phyloP scores from a whole-genome alignment of 2,888 invertebrate genomes.

The Ptychoptera albimana region DNA sequence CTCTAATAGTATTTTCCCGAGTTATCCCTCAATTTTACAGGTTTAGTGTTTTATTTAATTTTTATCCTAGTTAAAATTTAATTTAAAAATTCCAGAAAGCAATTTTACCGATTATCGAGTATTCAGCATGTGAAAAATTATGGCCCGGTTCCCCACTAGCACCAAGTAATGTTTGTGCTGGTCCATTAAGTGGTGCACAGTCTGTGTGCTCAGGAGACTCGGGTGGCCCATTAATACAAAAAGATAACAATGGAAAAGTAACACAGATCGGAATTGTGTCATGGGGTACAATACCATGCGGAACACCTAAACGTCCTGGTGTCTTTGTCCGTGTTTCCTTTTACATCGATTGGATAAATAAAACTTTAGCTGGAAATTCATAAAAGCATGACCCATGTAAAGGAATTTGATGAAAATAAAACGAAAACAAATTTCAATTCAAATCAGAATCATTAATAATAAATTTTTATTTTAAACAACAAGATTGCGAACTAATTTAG shows the following conservation, averaged over 20 bases:
- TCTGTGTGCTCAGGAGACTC: conserved; percentile 1
- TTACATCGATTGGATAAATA: conserved; percentile 3
- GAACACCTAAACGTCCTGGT: not conserved
- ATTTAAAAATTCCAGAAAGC: not conserved
- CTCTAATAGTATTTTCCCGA: not conserved
- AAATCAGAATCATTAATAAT: too few species aligned
- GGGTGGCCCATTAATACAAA: conserved; percentile 1
- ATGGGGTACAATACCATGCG: conserved; percentile 1
- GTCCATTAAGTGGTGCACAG: not conserved
- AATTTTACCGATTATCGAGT: not conserved
- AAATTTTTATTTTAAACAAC: too few species aligned
- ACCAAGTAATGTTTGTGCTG: not conserved
- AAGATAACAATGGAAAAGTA: not conserved
- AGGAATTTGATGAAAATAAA: too few species aligned
- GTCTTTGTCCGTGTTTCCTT: conserved; percentile 2
- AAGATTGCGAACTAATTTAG: too few species aligned
- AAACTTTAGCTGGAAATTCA: not conserved
- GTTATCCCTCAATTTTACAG: not conserved
- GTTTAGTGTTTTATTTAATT: too few species aligned
- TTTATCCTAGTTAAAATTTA: too few species aligned
- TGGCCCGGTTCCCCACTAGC: too few species aligned
- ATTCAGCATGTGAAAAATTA: too few species aligned
- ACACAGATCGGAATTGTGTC: conserved; percentile 3
- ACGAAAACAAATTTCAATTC: too few species aligned
- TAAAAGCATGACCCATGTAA: too few species aligned